Percentiles rank a stretch among this genome's conserved stretches.
Conservation (phyloP, 1,140 invertebrate species). For the Rhopalosiphum maidis region DNA sequence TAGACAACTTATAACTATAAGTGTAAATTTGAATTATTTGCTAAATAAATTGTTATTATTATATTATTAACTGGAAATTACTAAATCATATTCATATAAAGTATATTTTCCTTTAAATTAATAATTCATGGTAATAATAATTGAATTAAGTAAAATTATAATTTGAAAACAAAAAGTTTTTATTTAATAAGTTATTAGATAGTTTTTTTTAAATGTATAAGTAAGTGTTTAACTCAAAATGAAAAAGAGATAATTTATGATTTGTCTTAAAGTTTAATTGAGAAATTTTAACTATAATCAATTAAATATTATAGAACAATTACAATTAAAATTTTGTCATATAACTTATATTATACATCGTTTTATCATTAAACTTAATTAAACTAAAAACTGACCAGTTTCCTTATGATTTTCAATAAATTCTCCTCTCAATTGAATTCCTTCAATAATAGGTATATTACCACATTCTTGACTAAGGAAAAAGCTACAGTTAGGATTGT, state of each 20-base stretch:
- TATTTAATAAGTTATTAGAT: not conserved
- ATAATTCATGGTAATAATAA: too few species aligned
- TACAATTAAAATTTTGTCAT: not conserved
- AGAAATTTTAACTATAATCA: too few species aligned
- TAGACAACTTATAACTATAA: too few species aligned
- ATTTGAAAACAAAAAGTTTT: too few species aligned
- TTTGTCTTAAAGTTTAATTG: not conserved
- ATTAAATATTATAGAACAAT: not conserved
- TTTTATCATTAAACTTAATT: not conserved
- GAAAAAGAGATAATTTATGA: not conserved
- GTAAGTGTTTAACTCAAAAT: too few species aligned
- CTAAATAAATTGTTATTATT: too few species aligned
- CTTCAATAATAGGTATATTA: conserved; percentile 55
- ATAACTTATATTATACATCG: not conserved
- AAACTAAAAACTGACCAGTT: conserved; percentile 41
- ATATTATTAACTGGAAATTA: too few species aligned
- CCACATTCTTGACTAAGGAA: conserved; percentile 49
- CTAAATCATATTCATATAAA: too few species aligned
- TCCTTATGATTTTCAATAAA: conserved; percentile 57
- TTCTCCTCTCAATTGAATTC: conserved; percentile 53
- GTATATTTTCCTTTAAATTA: too few species aligned
- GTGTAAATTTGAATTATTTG: too few species aligned
- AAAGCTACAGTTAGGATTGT: conserved; percentile 75
- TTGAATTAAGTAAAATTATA: too few species aligned
- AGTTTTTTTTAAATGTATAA: too few species aligned